Evolutionary conservation across 2,888 invertebrate genomes (phyloP).

Genomic region (Tholera decimalis): DNA sequence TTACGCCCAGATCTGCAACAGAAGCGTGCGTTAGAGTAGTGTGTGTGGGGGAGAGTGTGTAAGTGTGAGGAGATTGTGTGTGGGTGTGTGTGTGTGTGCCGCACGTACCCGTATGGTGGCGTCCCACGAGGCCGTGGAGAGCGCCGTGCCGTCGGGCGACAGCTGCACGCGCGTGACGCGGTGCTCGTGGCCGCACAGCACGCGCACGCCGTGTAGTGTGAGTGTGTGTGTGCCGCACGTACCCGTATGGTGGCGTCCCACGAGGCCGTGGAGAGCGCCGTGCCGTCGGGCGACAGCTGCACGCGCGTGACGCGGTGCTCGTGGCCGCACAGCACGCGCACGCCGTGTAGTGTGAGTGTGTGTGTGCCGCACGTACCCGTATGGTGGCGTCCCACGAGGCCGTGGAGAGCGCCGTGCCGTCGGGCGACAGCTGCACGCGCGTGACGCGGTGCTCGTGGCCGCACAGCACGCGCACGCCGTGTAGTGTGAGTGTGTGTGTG

Average conservation of each 20-base stretch:
- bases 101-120: constrained; percentile 77
- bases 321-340: too few relatives aligned
- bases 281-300: too few relatives aligned
- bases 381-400: too few relatives aligned
- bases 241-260: constrained; percentile 99
- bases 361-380: too few relatives aligned
- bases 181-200: constrained; percentile 99
- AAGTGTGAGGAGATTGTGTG: constrained; percentile 14
- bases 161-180: constrained; percentile 97
- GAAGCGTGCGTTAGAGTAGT: constrained; percentile 5
- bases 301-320: too few relatives aligned
- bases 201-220: too few relatives aligned
- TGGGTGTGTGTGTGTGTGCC: constrained; percentile 80
- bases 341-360: too few relatives aligned
- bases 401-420: too few relatives aligned
- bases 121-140: constrained; percentile 99
- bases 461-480: too few relatives aligned
- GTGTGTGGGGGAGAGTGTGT: background rate
- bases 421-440: too few relatives aligned
- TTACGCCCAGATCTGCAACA: constrained; percentile 78
- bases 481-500: too few relatives aligned
- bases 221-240: constrained; percentile 97
- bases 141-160: constrained; percentile 99
- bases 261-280: constrained; percentile 99
- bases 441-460: too few relatives aligned